A percentile compares a stretch with the other conserved stretches of the same genome.
Conservation (phyloP, 2,113 vertebrate species). For the Opisthocomus hoazin region DNA sequence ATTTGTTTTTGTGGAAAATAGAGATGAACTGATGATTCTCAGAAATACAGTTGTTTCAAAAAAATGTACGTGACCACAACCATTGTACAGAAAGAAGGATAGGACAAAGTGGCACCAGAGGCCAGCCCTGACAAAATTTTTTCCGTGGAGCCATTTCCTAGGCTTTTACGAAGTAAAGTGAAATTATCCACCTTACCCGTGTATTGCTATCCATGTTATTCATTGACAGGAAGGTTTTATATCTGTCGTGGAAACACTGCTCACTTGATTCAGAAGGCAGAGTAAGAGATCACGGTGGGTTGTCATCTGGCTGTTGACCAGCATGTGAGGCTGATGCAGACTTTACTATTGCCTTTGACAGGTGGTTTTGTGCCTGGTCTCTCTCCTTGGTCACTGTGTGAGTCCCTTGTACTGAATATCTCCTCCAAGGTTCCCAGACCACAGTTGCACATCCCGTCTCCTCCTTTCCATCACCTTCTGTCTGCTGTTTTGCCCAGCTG, state of each 20-base stretch:
- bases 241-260: neutral
- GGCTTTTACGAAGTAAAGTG: neutral
- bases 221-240: neutral
- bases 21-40: neutral
- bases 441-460: neutral
- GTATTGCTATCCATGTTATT: rapidly evolving
- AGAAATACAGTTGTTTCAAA: neutral
- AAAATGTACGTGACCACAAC: too few species aligned
- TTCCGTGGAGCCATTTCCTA: neutral
- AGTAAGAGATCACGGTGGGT: neutral
- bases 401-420: neutral
- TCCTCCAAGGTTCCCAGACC: neutral
- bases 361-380: neutral
- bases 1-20: neutral
- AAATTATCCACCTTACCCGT: neutral
- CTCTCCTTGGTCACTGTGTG: rapidly evolving
- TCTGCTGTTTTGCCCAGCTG: neutral
- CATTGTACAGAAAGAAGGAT: neutral
- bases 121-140: neutral
- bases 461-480: neutral
- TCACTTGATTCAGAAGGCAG: neutral
- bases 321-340: rapidly evolving
- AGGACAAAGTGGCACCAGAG: neutral
- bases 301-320: neutral
- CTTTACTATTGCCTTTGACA: neutral